phyloP scores from a whole-genome alignment of 2,797 vertebrate genomes.

The Spea hammondii region DNA sequence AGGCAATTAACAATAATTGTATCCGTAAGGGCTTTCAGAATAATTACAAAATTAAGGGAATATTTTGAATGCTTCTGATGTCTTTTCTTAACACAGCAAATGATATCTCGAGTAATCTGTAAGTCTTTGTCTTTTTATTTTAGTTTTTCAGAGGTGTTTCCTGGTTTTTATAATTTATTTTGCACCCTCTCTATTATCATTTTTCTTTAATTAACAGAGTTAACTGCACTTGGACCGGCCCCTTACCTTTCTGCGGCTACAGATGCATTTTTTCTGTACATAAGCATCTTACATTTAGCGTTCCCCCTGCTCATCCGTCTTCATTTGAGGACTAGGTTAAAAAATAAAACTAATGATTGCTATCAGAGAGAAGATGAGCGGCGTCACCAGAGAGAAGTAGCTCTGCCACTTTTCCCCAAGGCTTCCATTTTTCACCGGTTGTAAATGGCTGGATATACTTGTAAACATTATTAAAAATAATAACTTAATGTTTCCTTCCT shows the following conservation, averaged over 20 bases:
- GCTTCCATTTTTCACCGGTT: constrained; percentile 84
- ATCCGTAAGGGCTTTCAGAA: constrained; percentile 53
- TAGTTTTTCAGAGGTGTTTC: background rate
- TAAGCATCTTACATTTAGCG: constrained; percentile 79
- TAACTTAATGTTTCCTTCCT: constrained; percentile 87
- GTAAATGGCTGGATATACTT: constrained; percentile 85
- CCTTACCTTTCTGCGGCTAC: constrained; percentile 63
- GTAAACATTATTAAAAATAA: constrained; percentile 95
- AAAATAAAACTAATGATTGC: constrained; percentile 89
- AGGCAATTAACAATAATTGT: constrained; percentile 56
- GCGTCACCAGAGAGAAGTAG: constrained; percentile 84
- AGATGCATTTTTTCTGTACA: constrained; percentile 74
- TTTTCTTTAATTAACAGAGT: constrained; percentile 13
- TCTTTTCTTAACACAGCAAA: background rate
- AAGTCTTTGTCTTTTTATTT: too few relatives aligned
- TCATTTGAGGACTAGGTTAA: constrained; percentile 86
- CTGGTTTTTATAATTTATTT: background rate
- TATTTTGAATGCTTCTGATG: background rate
- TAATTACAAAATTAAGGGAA: constrained; percentile 52
- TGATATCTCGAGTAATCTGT: background rate
- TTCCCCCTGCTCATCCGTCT: constrained; percentile 77
- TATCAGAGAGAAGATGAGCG: constrained; percentile 82
- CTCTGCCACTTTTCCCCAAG: constrained; percentile 82
- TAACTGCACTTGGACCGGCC: constrained; percentile 59
- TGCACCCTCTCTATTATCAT: background rate